Base-by-base conservation (phyloP, 1,140 invertebrate genomes). In the Drosophila yakuba region DNA sequence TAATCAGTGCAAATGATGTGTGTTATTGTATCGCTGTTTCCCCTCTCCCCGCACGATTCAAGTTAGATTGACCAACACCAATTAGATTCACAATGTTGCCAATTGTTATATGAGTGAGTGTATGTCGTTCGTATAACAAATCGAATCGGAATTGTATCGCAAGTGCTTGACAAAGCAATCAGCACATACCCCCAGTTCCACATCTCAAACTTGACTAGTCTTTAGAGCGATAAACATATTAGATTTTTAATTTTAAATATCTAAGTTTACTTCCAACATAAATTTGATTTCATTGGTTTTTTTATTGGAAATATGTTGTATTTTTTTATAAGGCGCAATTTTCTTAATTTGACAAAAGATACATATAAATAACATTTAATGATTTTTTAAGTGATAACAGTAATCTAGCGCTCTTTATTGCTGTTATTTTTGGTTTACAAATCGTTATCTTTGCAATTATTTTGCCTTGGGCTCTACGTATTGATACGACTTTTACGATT, bases 21-120 rank as follows among this genome's bases (percentile, higher is more conserved):
- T 75, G 61, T 66, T 74, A 66, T 51, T 17, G 32, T 35, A 35
- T 20, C 7, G 11, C 25, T 25, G 14, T 8, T n/a, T 5, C 48
- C 12, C 43, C 15, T 5, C 32, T 8, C 51, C 15, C 11, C 6
- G 25, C 32, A 57, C 41, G 5, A 23, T 54, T 38, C 41, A 62
- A 59, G 52, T 56, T 59, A 35, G 71, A 66, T 35, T 85, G 77
- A 69, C 74, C 51, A 79, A 74, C 72, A 85, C 67, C 83, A 88
- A 86, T 78, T 82, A 88, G 83, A 76, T 44, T 86, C 60, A 32
- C 17, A 64, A 58, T 63, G 61, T 60, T 75, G 6, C n/a, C 25
- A 44, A 68, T 68, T 36, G 38, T 48, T 25, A 28, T n/a, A n/a
- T n/a, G n/a, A 48, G 7, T 68, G 17, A 69, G 55, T 62, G 35